phyloP scores from a whole-genome alignment of 2,797 vertebrate species.

The Acridotheres tristis region DNA sequence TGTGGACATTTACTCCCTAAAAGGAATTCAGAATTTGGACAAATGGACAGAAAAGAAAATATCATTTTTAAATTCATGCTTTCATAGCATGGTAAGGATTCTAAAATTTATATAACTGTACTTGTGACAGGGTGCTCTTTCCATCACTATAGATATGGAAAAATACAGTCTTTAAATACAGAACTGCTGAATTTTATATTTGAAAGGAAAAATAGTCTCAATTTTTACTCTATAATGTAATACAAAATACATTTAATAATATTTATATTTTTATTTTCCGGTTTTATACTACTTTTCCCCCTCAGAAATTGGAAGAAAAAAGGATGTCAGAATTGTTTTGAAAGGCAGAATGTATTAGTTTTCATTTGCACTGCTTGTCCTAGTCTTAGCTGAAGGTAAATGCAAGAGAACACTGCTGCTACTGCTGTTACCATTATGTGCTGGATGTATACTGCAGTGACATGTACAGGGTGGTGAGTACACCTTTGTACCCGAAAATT shows the following conservation, averaged over 20 bases:
- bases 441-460: background rate
- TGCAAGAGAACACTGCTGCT: background rate
- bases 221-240: background rate
- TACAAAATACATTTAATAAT: background rate
- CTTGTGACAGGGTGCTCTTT: background rate
- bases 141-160: background rate
- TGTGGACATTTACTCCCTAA: background rate
- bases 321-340: background rate
- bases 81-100: background rate
- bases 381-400: background rate
- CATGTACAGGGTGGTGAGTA: background rate
- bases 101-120: conserved; percentile 14
- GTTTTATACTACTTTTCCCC: background rate
- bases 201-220: background rate
- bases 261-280: background rate
- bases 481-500: background rate
- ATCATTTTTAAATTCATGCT: background rate
- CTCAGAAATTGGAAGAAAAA: background rate
- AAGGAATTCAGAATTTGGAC: background rate
- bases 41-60: background rate
- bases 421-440: background rate
- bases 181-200: background rate
- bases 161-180: conserved; percentile 34
- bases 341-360: background rate
- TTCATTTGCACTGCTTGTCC: background rate